These are phyloP conservation scores for Lycodopsis pacificus DNA, from an alignment of 2,797 vertebrate species.

Conservation along the genomic window DNA sequence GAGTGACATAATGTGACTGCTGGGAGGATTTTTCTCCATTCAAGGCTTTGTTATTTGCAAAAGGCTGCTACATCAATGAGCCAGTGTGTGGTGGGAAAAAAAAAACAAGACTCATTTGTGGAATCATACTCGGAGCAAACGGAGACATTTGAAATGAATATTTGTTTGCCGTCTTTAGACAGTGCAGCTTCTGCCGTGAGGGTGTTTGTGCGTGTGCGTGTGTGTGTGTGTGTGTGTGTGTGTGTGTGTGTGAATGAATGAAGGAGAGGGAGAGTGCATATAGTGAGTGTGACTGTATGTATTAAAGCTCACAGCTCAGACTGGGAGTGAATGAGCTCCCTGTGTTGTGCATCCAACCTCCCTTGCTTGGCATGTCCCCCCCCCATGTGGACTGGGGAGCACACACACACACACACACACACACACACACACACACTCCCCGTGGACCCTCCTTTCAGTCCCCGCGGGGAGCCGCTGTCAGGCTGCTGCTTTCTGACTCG, in stretches of 20 bases:
- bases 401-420: slow-evolving; percentile 11
- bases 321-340: slow-evolving; percentile 71
- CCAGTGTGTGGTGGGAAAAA: slow-evolving; percentile 13
- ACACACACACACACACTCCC: slow-evolving; percentile 38
- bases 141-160: slow-evolving; percentile 21
- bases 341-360: slow-evolving; percentile 69
- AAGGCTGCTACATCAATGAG: slow-evolving; percentile 46
- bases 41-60: slow-evolving; percentile 68
- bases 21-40: slow-evolving; percentile 53
- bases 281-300: slow-evolving; percentile 52
- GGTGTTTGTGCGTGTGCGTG: slow-evolving; percentile 34
- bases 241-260: slow-evolving; percentile 55
- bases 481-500: slow-evolving; percentile 44
- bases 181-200: slow-evolving; percentile 51
- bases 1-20: slow-evolving; percentile 51
- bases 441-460: slow-evolving; percentile 55
- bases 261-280: slow-evolving; percentile 47
- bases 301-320: slow-evolving; percentile 51
- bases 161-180: slow-evolving; percentile 28
- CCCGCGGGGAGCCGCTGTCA: slow-evolving; percentile 50
- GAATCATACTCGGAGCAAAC: slow-evolving; percentile 4
- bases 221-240: slow-evolving; percentile 38
- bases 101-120: background rate
- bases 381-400: slow-evolving; percentile 49
- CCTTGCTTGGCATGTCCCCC: slow-evolving; percentile 59